These are phyloP conservation scores for Cotesia typhae DNA, from an alignment of 1,140 invertebrate species.

Conservation along the genomic window DNA sequence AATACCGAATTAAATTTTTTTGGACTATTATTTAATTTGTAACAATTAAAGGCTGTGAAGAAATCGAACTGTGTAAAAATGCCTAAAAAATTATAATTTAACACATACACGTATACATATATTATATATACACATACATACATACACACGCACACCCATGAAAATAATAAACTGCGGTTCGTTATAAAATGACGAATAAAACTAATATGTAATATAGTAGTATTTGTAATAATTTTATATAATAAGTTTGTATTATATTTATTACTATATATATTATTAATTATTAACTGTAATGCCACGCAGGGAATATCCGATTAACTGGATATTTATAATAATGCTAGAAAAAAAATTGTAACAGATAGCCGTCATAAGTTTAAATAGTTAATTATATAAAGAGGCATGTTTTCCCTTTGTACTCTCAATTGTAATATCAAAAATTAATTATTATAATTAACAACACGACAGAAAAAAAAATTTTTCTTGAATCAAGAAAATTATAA, in stretches of 20 bases:
- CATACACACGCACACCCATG: neutral
- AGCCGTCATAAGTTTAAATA: constrained; percentile 52
- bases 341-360: constrained; percentile 64
- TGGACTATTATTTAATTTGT: too few species aligned
- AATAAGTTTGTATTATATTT: constrained; percentile 68
- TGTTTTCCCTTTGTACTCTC: constrained; percentile 44
- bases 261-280: constrained; percentile 57
- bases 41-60: too few species aligned
- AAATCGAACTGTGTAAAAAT: too few species aligned
- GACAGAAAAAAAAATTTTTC: constrained; percentile 1
- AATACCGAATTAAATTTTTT: too few species aligned
- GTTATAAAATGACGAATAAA: constrained; percentile 40
- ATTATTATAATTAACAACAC: neutral
- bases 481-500: too few species aligned
- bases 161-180: constrained; percentile 8
- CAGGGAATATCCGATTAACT: constrained; percentile 58
- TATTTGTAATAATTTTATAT: constrained; percentile 63
- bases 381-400: constrained; percentile 4
- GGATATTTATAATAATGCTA: constrained; percentile 63
- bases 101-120: too few species aligned
- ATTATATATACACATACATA: too few species aligned
- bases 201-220: constrained; percentile 63
- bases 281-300: constrained; percentile 43
- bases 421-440: constrained; percentile 17
- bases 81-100: too few species aligned